A percentile compares a stretch with the other conserved stretches of the same genome.
phyloP scores from a whole-genome alignment of 1,140 invertebrate species.

The Drosophila sturtevanti region DNA sequence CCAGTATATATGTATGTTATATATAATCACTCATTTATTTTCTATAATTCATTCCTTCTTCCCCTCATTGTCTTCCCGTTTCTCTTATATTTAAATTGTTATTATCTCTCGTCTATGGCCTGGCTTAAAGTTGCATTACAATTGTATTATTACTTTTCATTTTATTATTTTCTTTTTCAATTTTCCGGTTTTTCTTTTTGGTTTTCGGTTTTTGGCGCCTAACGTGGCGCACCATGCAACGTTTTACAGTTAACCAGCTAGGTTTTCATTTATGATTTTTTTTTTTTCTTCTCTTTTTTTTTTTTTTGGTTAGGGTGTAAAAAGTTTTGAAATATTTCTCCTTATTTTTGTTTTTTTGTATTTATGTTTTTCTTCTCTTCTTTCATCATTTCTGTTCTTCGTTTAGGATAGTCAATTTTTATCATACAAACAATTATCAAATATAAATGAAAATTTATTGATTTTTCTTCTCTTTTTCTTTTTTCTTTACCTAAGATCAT shows the following conservation, averaged over 20 bases:
- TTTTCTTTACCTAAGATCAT: constrained; percentile 5
- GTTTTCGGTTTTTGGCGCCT: constrained; percentile 12
- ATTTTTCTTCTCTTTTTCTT: constrained; percentile 37
- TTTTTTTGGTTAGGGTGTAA: constrained; percentile 67
- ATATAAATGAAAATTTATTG: constrained; percentile 35
- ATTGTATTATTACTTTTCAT: constrained; percentile 16
- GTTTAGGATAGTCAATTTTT: constrained; percentile 45
- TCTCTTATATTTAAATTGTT: constrained; percentile 39
- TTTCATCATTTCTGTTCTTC: constrained; percentile 5
- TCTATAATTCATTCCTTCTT: constrained; percentile 41
- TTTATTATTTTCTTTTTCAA: constrained; percentile 2
- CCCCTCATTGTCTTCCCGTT: background rate
- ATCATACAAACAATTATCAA: constrained; percentile 32
- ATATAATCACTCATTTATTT: constrained; percentile 77
- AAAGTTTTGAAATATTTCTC: constrained; percentile 55
- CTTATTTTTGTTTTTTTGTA: constrained; percentile 8
- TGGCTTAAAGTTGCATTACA: constrained; percentile 23
- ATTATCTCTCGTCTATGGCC: constrained; percentile 44
- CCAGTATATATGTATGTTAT: constrained; percentile 43
- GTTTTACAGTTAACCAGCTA: constrained; percentile 3
- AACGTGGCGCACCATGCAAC: constrained; percentile 1
- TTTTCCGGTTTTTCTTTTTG: background rate
- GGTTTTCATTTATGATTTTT: background rate
- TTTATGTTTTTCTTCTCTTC: background rate
- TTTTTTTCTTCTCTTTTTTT: constrained; percentile 20